phyloP scores from a whole-genome alignment of 2,797 vertebrate genomes.

The Steatocranus sp. region DNA sequence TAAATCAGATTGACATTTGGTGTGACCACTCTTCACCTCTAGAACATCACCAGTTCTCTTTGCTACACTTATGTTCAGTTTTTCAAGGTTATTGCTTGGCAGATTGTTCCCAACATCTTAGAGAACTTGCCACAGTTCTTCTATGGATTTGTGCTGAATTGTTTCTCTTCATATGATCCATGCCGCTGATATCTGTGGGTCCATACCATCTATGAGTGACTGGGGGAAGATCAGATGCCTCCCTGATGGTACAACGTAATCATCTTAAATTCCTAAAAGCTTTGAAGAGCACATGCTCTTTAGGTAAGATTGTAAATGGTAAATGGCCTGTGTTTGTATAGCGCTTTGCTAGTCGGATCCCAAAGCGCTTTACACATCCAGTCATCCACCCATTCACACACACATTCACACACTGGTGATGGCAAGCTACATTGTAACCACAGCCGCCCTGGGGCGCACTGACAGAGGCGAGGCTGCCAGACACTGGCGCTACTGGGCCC shows the following conservation, averaged over 20 bases:
- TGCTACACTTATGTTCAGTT: neutral
- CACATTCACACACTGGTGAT: no score
- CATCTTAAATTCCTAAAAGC: neutral
- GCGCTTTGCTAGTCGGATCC: no score
- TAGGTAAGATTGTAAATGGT: neutral
- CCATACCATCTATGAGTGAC: neutral
- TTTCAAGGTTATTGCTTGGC: neutral
- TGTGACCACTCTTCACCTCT: neutral
- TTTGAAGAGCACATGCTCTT: neutral
- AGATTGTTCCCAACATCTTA: neutral
- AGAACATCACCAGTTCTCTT: neutral
- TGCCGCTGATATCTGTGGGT: neutral
- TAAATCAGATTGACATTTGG: neutral
- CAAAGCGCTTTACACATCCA: no score
- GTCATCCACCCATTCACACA: no score
- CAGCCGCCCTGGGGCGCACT: no score
- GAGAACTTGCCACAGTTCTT: neutral
- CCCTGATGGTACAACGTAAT: rapidly evolving
- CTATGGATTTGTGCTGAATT: neutral
- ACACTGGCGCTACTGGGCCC: no score
- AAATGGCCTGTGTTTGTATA: no score
- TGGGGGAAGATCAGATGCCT: neutral
- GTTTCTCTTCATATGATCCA: neutral
- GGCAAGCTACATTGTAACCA: no score
- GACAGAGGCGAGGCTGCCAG: no score